A percentile compares a stretch with the other conserved stretches of the same genome.
These are phyloP conservation scores for Alouatta palliata DNA, from an alignment of 2,113 vertebrate species.

Conservation along the genomic window DNA sequence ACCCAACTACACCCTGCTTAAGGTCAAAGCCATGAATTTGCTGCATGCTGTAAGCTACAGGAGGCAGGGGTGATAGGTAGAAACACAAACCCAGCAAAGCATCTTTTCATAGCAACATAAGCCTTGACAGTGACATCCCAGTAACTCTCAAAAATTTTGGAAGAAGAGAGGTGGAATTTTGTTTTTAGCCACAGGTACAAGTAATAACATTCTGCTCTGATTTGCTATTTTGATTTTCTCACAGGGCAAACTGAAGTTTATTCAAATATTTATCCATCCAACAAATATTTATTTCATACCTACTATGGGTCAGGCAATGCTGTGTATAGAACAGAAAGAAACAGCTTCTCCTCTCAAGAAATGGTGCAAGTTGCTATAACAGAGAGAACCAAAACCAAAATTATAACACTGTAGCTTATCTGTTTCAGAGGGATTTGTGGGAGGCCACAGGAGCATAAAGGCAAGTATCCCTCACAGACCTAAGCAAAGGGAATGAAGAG, in stretches of 20 bases:
- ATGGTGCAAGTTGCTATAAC: not conserved
- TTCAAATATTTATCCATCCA: slow-evolving; percentile 7
- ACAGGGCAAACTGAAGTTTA: not conserved
- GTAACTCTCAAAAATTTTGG: not conserved
- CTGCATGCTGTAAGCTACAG: not conserved
- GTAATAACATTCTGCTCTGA: not conserved
- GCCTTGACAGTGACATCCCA: not conserved
- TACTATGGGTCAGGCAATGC: not conserved
- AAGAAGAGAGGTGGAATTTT: not conserved
- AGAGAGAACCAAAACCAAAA: not conserved
- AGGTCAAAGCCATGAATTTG: not conserved
- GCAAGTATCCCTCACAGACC: not conserved
- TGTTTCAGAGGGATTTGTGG: not conserved
- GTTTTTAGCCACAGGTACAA: not conserved
- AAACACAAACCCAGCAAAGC: not conserved
- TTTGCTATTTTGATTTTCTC: not conserved
- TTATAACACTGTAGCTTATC: too few relatives aligned
- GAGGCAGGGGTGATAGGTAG: not conserved
- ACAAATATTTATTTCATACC: not conserved
- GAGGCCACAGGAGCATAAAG: not conserved
- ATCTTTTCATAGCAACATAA: not conserved
- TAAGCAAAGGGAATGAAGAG: not conserved
- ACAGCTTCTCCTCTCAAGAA: not conserved
- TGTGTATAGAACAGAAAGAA: not conserved
- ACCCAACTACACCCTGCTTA: not conserved